Evolutionary conservation across 2,888 invertebrate species (phyloP).

Genomic region (Nematopogon swammerdamellus): DNA sequence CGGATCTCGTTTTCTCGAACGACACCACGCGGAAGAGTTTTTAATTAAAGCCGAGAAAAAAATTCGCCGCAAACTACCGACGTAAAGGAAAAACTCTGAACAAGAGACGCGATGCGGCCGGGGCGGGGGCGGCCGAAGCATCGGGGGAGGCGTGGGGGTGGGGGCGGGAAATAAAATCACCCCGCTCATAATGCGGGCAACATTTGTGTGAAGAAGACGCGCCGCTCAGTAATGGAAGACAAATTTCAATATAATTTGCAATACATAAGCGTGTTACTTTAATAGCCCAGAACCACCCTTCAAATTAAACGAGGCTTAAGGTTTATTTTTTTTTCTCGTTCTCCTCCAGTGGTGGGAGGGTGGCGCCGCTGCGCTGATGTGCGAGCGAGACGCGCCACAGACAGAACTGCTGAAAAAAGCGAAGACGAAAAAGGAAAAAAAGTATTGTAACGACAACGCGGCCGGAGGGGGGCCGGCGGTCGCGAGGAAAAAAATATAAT

Average conservation of each 20-base stretch:
- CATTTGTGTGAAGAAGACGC: constrained; percentile 56
- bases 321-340: constrained; percentile 50
- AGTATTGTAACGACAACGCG: neutral
- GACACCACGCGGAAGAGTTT: constrained; percentile 57
- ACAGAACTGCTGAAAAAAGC: neutral
- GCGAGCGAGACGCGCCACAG: constrained; percentile 22
- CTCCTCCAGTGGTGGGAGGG: constrained; percentile 36
- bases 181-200: constrained; percentile 54
- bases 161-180: constrained; percentile 48
- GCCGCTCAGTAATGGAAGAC: constrained; percentile 51
- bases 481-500: constrained; percentile 50
- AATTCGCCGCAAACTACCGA: constrained; percentile 46
- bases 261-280: constrained; percentile 61
- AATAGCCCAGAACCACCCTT: constrained; percentile 60
- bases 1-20: constrained; percentile 49
- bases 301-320: constrained; percentile 60
- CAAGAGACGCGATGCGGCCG: too few relatives aligned
- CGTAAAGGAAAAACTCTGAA: constrained; percentile 30
- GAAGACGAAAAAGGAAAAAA: neutral
- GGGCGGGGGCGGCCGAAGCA: too few relatives aligned
- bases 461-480: neutral
- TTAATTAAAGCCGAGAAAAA: constrained; percentile 52
- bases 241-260: constrained; percentile 60
- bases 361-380: too few relatives aligned
- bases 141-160: constrained; percentile 50